Evolutionary conservation across 2,888 invertebrate species (phyloP), one percentile per base, ranked within the genome.

Genomic region (Elegia similella): DNA sequence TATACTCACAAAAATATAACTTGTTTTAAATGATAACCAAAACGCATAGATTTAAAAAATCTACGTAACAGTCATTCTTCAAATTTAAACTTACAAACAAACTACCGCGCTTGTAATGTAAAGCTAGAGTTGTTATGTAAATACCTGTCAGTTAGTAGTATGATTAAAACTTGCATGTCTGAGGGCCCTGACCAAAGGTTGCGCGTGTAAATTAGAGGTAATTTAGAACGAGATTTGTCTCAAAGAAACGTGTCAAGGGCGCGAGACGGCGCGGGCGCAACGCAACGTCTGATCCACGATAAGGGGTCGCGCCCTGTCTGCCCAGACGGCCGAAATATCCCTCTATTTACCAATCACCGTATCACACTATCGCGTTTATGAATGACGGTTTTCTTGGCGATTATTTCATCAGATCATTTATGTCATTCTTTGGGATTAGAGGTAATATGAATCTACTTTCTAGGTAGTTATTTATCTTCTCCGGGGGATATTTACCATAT

Each of bases 301-400:
- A 78, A 80, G 73, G 74, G 82, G 82, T 81, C 80, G 75, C 67
- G 78, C 68, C 76, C 80, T 72, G 83, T 81, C 80, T 81, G 75
- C 64, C 62, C 63, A 66, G 76, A 77, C 74, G 63, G 65, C 55
- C 59, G 34, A 46, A 57, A 17, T 6, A 15, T 15, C 17, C 16
- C n/a, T 17, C n/a, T 55, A 48, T 48, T 42, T 48, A 48, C 48
- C 47, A 47, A 48, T 42, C 29, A 1, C 50, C 44, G 34, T 50
- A 48, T 48, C 48, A 10, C 15, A 38, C 38, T 38, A 38, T 38
- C 12, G 38, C n/a, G 38, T 38, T 10, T 38, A 23, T 23, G 5
- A 38, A 34, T 50, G 50, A 50, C 17, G 12, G 34, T 38, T 6
- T 34, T 50, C 16, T 23, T 6, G 12, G 5, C 16, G 16, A n/a